Conservation (phyloP, 2,797 vertebrate genomes). For the Echiichthys vipera region DNA sequence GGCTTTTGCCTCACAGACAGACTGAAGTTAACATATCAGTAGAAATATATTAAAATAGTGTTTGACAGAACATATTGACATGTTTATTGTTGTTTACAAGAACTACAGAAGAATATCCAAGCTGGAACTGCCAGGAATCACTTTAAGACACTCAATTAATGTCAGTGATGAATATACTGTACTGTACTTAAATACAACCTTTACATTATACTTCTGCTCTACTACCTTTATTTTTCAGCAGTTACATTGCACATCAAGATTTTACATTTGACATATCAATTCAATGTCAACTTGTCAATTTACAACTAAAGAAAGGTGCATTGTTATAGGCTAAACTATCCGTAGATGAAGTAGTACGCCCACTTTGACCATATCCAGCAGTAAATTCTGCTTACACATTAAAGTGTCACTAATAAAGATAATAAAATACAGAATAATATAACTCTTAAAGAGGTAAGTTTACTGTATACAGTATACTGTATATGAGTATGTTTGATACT, state of each 20-base stretch:
- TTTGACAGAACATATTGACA: slow-evolving; percentile 3
- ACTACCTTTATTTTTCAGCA: background rate
- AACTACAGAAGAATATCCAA: background rate
- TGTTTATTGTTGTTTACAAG: background rate
- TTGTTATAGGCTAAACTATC: background rate
- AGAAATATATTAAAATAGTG: background rate
- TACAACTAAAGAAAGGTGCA: background rate
- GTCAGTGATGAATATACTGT: background rate
- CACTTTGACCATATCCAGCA: background rate
- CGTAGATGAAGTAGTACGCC: background rate
- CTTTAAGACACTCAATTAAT: background rate
- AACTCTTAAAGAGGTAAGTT: background rate
- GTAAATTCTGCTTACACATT: background rate
- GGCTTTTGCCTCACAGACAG: slow-evolving; percentile 31
- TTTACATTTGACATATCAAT: background rate
- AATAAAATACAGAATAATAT: background rate
- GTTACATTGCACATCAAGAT: background rate
- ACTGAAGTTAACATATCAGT: background rate
- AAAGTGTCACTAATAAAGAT: background rate
- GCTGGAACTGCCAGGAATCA: background rate
- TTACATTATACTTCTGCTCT: background rate
- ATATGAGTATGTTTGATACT: background rate
- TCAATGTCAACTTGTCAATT: background rate
- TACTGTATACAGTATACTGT: background rate
- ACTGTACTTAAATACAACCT: background rate